Evolutionary conservation across 2,113 vertebrate genomes (phyloP).

Genomic region (Himantopus leucocephalus): DNA sequence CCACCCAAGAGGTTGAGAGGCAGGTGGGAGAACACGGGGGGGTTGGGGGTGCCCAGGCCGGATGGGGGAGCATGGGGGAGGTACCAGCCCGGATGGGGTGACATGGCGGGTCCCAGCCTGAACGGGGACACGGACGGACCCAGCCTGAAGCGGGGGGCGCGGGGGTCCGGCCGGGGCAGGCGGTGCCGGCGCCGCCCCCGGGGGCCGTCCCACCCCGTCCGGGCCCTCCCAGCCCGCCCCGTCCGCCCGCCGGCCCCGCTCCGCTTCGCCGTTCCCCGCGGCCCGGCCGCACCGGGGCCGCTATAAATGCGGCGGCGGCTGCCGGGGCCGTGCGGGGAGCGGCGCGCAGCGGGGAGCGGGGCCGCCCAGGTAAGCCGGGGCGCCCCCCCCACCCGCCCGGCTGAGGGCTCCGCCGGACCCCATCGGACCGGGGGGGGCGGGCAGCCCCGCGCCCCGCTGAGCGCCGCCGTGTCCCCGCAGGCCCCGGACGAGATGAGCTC

Average conservation of each 20-base stretch:
- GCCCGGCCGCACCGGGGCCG: neutral
- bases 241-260: neutral
- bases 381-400: neutral
- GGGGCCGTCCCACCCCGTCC: neutral
- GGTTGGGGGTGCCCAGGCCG: neutral
- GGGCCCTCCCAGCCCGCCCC: neutral
- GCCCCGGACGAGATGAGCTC: slow-evolving; percentile 71
- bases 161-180: neutral
- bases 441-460: neutral
- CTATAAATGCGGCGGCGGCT: neutral
- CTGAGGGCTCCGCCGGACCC: too few species aligned
- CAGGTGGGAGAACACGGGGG: neutral
- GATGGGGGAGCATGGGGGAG: too few species aligned
- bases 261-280: neutral
- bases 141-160: too few species aligned
- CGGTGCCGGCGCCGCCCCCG: too few species aligned
- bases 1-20: neutral
- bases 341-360: neutral
- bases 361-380: neutral
- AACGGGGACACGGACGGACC: too few species aligned
- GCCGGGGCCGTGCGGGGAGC: too few species aligned
- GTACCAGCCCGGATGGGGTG: too few species aligned
- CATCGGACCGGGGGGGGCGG: neutral
- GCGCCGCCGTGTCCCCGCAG: neutral
- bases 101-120: neutral